phyloP scores from a whole-genome alignment of 1,140 invertebrate genomes.

The Proales similis region DNA sequence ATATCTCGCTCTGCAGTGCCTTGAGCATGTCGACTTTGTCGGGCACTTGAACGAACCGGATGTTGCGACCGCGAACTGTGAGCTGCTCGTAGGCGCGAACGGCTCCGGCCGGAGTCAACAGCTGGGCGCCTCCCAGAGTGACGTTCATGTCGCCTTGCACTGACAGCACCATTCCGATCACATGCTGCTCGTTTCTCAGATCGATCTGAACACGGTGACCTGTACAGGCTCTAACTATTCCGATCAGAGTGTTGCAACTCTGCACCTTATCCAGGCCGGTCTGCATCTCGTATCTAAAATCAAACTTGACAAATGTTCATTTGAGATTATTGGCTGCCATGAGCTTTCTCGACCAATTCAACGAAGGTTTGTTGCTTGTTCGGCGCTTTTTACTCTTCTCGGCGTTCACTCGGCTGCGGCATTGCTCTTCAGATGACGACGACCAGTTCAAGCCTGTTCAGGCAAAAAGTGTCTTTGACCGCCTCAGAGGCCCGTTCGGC shows the following conservation, averaged over 20 bases:
- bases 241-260: slow-evolving; percentile 28
- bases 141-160: slow-evolving; percentile 23
- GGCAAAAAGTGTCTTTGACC: too few relatives aligned
- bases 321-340: too few relatives aligned
- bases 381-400: too few relatives aligned
- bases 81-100: slow-evolving; percentile 1
- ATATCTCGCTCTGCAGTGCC: slow-evolving; percentile 15
- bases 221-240: slow-evolving; percentile 32
- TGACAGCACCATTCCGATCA: slow-evolving; percentile 10
- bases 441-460: too few relatives aligned
- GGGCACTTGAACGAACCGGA: slow-evolving; percentile 27
- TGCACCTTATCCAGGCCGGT: slow-evolving; percentile 19
- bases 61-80: slow-evolving; percentile 15
- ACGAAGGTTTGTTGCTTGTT: too few relatives aligned
- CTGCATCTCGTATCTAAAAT: slow-evolving; percentile 6
- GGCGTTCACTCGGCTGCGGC: too few relatives aligned
- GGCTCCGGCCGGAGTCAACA: neutral
- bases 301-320: neutral
- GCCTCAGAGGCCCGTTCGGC: too few relatives aligned
- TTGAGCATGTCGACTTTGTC: slow-evolving; percentile 30
- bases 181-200: slow-evolving; percentile 28
- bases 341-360: too few relatives aligned
- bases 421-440: too few relatives aligned
- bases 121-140: slow-evolving; percentile 8
- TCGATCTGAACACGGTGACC: slow-evolving; percentile 27